A percentile compares a stretch with the other conserved stretches of the same genome.
These are phyloP conservation scores for Capreolus pygargus DNA, from an alignment of 2,113 vertebrate species.

Conservation along the genomic window DNA sequence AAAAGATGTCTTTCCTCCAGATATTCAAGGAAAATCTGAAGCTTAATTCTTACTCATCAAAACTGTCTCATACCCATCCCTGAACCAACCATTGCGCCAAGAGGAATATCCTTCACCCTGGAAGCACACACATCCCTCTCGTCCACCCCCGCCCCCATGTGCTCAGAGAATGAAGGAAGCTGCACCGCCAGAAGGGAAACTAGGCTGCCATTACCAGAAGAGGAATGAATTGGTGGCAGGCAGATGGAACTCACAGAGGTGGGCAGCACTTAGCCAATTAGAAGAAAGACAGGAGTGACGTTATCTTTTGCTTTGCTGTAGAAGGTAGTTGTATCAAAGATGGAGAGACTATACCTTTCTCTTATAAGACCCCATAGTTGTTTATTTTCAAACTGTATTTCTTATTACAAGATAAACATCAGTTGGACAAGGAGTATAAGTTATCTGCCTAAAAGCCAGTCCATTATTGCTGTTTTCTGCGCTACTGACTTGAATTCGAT, in stretches of 20 bases:
- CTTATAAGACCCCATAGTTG: not conserved
- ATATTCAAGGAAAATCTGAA: not conserved
- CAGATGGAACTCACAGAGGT: not conserved
- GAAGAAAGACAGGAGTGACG: not conserved
- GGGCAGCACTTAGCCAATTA: not conserved
- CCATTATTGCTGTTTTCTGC: not conserved
- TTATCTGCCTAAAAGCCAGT: not conserved
- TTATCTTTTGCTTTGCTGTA: not conserved
- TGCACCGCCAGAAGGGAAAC: not conserved
- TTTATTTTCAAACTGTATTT: conserved; percentile 26
- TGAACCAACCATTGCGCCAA: not conserved
- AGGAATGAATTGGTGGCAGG: not conserved
- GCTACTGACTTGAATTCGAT: not conserved
- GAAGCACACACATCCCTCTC: not conserved
- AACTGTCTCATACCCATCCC: not conserved
- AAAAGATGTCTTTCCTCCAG: not conserved
- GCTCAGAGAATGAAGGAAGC: not conserved
- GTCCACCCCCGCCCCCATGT: rapidly evolving
- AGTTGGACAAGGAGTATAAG: not conserved
- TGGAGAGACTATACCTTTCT: not conserved
- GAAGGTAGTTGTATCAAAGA: not conserved
- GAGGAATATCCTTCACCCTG: not conserved
- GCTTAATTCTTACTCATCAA: not conserved
- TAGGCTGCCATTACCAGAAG: not conserved
- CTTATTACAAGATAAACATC: not conserved